phyloP scores from a whole-genome alignment of 2,888 invertebrate species.

The Theodoxus fluviatilis region DNA sequence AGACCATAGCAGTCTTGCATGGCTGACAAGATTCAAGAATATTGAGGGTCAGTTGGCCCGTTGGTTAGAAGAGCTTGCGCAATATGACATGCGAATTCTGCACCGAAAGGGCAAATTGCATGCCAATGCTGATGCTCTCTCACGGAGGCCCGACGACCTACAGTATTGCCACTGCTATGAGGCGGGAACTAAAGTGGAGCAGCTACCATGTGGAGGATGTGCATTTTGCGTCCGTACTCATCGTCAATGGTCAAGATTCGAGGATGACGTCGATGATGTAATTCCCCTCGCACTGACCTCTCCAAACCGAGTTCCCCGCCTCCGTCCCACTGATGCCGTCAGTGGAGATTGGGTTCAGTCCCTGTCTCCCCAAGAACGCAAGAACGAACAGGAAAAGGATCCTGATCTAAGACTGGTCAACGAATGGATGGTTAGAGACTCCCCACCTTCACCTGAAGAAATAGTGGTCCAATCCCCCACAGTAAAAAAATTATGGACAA shows the following conservation, averaged over 20 bases:
- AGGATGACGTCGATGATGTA: slow-evolving; percentile 22
- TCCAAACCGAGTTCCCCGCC: too few species aligned
- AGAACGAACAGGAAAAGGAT: background rate
- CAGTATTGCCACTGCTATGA: slow-evolving; percentile 1
- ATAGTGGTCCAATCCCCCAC: too few species aligned
- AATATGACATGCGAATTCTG: slow-evolving; percentile 32
- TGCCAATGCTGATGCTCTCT: slow-evolving; percentile 30
- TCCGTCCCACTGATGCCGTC: too few species aligned
- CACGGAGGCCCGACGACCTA: slow-evolving; percentile 2
- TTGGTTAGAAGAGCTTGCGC: slow-evolving; percentile 37
- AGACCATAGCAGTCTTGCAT: slow-evolving; percentile 34
- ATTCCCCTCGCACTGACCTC: slow-evolving; percentile 2
- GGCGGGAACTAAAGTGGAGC: background rate
- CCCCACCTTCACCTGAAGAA: too few species aligned
- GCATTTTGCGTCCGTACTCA: slow-evolving; percentile 2
- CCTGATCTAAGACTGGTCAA: background rate
- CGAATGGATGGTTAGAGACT: too few species aligned
- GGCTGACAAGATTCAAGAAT: slow-evolving; percentile 33
- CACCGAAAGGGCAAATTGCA: slow-evolving; percentile 30
- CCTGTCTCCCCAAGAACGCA: background rate
- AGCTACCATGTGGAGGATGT: slow-evolving; percentile 25
- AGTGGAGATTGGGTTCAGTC: too few species aligned
- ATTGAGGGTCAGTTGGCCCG: slow-evolving; percentile 35
- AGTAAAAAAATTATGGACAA: too few species aligned
- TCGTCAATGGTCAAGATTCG: slow-evolving; percentile 16